Evolutionary conservation across 2,888 invertebrate species (phyloP), one percentile per base, ranked within the genome.

Genomic region (Pimpla rufipes): DNA sequence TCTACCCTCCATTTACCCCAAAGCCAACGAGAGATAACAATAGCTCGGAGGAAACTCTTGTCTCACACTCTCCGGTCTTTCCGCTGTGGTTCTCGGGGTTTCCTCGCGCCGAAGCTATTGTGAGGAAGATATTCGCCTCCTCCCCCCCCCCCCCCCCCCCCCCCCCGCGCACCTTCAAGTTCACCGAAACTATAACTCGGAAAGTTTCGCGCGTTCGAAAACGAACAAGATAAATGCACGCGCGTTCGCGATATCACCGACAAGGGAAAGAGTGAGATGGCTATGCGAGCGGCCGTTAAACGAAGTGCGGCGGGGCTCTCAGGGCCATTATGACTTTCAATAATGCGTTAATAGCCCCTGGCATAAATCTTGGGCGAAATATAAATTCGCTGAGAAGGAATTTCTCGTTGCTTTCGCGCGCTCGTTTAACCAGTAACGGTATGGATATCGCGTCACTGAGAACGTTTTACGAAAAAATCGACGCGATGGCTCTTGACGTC

Each of bases 281-380:
- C 42, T 70, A 64, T 21, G 40, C 5, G 62, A 23, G 80, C 77
- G 77, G 77, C 76, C 77, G 71, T 80, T 68, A 73, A 81, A 78
- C 70, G 70, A 71, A 70, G 45, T 59, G 64, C 74, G 68, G 57
- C 45, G 23, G 57, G 74, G 55, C 47, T 7, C 70, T 50, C 50
- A 66, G 35, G 40, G 57, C 68, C 81, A 81, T 79, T 79, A 76
- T 79, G 75, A 81, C 81, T 84, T 84, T 81, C 75, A 76, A 83
- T 85, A 81, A 83, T 81, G 81, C 83, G 78, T 85, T 83, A 83
- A 85, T 73, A 74, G 83, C 66, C 40, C 13, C 29, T 62, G 75
- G 70, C 81, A 78, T 84, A 81, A 84, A 83, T 81, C 83, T 77
- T 81, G 21, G 67, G 47, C 62, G 67, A 77, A 73, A 77, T 77